phyloP scores from a whole-genome alignment of 2,888 invertebrate species.

The Lepeophtheirus nordmannii region DNA sequence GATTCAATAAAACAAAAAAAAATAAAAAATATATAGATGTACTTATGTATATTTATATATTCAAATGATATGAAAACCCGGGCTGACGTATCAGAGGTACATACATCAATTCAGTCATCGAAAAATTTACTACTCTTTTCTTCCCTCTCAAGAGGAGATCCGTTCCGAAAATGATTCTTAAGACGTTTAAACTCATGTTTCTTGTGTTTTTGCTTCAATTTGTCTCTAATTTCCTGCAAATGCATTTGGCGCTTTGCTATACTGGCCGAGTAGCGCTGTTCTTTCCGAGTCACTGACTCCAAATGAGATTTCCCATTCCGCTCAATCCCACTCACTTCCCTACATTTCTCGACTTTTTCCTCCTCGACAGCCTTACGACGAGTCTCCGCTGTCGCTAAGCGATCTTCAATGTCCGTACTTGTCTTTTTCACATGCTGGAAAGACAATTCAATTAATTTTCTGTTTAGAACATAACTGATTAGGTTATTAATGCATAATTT shows the following conservation, averaged over 20 bases:
- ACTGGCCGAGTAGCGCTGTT: conserved; percentile 8
- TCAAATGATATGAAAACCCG: too few relatives aligned
- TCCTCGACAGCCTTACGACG: conserved; percentile 11
- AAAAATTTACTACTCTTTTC: neutral
- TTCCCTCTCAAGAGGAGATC: neutral
- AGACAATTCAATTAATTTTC: neutral
- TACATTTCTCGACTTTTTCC: conserved; percentile 16
- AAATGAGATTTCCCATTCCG: conserved; percentile 9
- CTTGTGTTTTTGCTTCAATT: conserved; percentile 28
- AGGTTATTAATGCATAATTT: too few relatives aligned
- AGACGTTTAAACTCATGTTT: conserved; percentile 27
- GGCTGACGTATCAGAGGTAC: neutral
- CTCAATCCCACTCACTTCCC: conserved; percentile 6
- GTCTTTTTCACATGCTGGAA: conserved; percentile 8
- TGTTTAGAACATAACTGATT: too few relatives aligned
- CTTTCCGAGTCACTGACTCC: neutral
- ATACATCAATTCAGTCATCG: conserved; percentile 4
- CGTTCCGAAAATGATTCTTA: conserved; percentile 27
- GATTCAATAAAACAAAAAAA: too few relatives aligned
- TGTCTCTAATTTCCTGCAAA: conserved; percentile 28
- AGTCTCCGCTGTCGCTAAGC: neutral
- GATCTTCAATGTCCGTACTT: neutral
- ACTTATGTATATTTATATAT: too few relatives aligned
- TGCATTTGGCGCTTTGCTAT: conserved; percentile 27
- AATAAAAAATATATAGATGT: too few relatives aligned